These are phyloP conservation scores for Eubasilissa regina DNA, from an alignment of 1,140 invertebrate genomes.

Conservation along the genomic window DNA sequence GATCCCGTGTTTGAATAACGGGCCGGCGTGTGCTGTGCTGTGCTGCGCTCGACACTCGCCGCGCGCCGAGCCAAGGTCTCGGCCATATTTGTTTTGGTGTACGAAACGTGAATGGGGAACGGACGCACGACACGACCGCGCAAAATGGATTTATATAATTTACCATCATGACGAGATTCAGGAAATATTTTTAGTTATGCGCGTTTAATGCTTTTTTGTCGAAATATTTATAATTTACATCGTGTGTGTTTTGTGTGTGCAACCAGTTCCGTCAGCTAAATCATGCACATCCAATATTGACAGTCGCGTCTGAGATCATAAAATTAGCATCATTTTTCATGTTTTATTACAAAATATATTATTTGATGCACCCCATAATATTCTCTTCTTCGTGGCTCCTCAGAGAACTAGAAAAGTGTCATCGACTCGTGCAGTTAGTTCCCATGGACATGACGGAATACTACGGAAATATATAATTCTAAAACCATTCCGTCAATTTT, in stretches of 20 bases:
- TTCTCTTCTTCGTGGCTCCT: constrained; percentile 89
- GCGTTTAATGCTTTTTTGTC: too few relatives aligned
- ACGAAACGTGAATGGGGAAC: constrained; percentile 22
- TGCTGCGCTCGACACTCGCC: neutral
- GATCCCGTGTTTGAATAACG: constrained; percentile 31
- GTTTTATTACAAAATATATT: too few relatives aligned
- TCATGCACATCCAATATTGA: too few relatives aligned
- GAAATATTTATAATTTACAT: too few relatives aligned
- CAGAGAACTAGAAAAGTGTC: constrained; percentile 89
- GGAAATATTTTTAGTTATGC: too few relatives aligned
- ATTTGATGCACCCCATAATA: too few relatives aligned
- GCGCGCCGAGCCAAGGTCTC: constrained; percentile 9
- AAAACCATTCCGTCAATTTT: too few relatives aligned
- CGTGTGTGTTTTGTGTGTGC: too few relatives aligned
- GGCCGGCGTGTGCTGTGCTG: neutral
- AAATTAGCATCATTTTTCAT: too few relatives aligned
- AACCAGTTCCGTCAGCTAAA: too few relatives aligned
- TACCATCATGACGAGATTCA: neutral
- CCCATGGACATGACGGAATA: constrained; percentile 94
- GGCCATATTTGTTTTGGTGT: constrained; percentile 33
- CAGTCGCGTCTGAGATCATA: too few relatives aligned
- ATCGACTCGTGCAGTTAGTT: constrained; percentile 87
- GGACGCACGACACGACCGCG: constrained; percentile 18
- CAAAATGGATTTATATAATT: neutral
- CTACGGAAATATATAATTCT: constrained; percentile 84